phyloP scores from a whole-genome alignment of 2,797 vertebrate species.

The Notolepis coatsorum region DNA sequence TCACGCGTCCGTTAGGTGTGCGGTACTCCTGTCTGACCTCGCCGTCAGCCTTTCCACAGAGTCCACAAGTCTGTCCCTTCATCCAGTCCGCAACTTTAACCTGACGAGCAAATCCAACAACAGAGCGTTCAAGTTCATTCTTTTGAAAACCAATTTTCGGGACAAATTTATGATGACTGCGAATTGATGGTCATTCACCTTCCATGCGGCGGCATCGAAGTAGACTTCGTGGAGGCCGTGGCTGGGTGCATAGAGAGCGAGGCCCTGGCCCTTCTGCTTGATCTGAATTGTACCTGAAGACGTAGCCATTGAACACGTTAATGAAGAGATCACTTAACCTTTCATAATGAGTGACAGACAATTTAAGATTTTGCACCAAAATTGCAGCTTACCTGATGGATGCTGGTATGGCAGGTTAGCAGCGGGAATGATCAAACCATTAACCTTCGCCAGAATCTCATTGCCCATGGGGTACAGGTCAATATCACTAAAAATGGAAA shows the following conservation, averaged over 20 bases:
- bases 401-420: conserved; percentile 71
- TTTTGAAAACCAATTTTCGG: no score
- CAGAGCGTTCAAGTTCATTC: no score
- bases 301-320: not conserved
- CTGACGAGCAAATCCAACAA: conserved; percentile 29
- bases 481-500: conserved; percentile 72
- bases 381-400: conserved; percentile 50
- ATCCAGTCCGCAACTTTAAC: conserved; percentile 73
- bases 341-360: not conserved
- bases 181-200: conserved; percentile 70
- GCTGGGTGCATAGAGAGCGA: conserved; percentile 71
- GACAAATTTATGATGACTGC: not conserved
- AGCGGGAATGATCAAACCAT: conserved; percentile 68
- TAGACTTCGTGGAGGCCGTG: conserved; percentile 81
- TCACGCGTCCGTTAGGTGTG: conserved; percentile 64
- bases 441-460: conserved; percentile 71
- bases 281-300: conserved; percentile 72
- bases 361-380: not conserved
- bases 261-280: conserved; percentile 60
- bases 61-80: conserved; percentile 74
- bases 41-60: conserved; percentile 77
- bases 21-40: conserved; percentile 70
- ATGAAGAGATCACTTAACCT: not conserved
- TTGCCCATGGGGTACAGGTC: conserved; percentile 71
- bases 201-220: conserved; percentile 62